phyloP scores from a whole-genome alignment of 1,140 invertebrate species.

The Drosophila parvula region DNA sequence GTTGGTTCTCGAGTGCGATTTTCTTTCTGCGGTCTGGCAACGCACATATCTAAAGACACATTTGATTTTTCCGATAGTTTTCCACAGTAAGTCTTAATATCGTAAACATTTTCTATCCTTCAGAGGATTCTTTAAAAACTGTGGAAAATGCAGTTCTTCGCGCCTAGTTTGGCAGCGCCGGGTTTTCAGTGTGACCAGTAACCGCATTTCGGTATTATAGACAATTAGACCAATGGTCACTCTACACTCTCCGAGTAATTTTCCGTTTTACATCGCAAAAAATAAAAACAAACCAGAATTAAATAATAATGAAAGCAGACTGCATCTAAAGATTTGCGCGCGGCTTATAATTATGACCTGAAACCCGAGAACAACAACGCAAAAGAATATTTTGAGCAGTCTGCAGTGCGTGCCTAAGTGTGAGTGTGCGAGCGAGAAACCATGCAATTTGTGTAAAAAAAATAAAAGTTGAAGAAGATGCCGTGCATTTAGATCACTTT shows the following conservation, averaged over 20 bases:
- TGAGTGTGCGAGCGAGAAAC: slow-evolving; percentile 23
- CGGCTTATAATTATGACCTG: slow-evolving; percentile 1
- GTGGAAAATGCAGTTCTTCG: background rate
- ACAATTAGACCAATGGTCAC: background rate
- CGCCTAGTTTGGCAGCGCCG: background rate
- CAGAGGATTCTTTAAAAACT: background rate
- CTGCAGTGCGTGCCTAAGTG: slow-evolving; percentile 8
- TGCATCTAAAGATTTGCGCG: background rate
- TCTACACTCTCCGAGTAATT: slow-evolving; percentile 8
- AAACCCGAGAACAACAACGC: slow-evolving; percentile 15
- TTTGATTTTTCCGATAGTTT: background rate
- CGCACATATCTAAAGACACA: accelerated
- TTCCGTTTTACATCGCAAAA: slow-evolving; percentile 32
- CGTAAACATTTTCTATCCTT: background rate
- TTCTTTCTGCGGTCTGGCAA: background rate
- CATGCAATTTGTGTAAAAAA: slow-evolving; percentile 31
- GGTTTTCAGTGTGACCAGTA: background rate
- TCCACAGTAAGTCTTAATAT: background rate
- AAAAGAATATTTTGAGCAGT: slow-evolving; percentile 28
- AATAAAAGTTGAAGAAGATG: slow-evolving; percentile 30
- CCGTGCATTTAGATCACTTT: slow-evolving; percentile 18
- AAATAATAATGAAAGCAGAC: slow-evolving; percentile 20
- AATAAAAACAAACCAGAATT: slow-evolving; percentile 30
- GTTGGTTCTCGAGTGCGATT: background rate
- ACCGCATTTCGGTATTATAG: background rate